Percentiles rank a stretch among this genome's conserved stretches.
These are phyloP conservation scores for Acleris holmiana DNA, from an alignment of 2,888 invertebrate species.

Conservation along the genomic window DNA sequence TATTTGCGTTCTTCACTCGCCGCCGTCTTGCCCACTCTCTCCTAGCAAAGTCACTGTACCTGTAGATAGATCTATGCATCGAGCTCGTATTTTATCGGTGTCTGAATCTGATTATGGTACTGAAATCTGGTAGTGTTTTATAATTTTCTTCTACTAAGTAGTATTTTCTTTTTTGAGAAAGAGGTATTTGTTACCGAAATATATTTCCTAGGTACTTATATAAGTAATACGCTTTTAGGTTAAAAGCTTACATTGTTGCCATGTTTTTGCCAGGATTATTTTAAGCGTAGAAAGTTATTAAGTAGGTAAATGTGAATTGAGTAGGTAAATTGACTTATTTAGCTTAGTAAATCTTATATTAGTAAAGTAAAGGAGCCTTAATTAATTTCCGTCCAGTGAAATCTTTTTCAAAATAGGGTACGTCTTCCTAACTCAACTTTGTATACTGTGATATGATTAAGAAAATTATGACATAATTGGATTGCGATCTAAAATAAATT, in stretches of 20 bases:
- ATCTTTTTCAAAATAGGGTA: slow-evolving; percentile 46
- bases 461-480: slow-evolving; percentile 16
- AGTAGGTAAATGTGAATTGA: too few relatives aligned
- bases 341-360: slow-evolving; percentile 6
- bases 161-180: background rate
- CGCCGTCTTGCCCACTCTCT: slow-evolving; percentile 77
- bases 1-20: slow-evolving; percentile 68
- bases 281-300: background rate
- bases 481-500: slow-evolving; percentile 10
- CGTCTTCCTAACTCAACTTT: slow-evolving; percentile 63
- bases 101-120: slow-evolving; percentile 86
- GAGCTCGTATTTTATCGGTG: slow-evolving; percentile 87
- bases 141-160: slow-evolving; percentile 13
- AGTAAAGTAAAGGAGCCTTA: background rate
- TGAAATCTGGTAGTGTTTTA: slow-evolving; percentile 88
- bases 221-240: background rate
- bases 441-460: slow-evolving; percentile 60
- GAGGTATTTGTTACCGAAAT: background rate
- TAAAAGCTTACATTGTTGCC: slow-evolving; percentile 6
- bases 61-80: slow-evolving; percentile 85
- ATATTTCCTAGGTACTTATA: background rate
- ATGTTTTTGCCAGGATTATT: background rate
- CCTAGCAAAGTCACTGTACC: slow-evolving; percentile 87
- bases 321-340: background rate
- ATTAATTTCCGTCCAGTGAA: slow-evolving; percentile 60